A percentile compares a stretch with the other conserved stretches of the same genome.
Conservation (phyloP, 2,888 invertebrate species). For the Arctia plantaginis region DNA sequence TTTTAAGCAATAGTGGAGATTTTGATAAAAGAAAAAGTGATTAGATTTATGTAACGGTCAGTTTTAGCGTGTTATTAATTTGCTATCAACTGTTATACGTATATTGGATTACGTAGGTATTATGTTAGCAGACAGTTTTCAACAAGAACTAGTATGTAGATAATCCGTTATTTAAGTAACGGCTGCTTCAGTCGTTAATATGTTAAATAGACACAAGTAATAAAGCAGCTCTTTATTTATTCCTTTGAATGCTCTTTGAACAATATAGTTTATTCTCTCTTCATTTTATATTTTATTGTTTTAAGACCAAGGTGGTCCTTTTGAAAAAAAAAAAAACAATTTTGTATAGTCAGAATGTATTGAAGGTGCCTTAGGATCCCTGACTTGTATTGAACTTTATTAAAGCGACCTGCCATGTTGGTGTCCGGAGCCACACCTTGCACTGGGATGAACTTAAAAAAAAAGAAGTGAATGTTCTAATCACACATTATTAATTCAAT, state of each 20-base stretch:
- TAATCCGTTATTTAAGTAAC: slow-evolving; percentile 13
- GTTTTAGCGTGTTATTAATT: slow-evolving; percentile 10
- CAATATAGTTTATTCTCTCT: not conserved
- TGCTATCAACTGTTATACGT: slow-evolving; percentile 3
- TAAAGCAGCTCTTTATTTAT: not conserved
- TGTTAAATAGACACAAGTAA: slow-evolving; percentile 1
- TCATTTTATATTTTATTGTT: not conserved
- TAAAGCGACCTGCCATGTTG: not conserved
- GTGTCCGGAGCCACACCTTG: not conserved
- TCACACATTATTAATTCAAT: not conserved
- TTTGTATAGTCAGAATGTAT: not conserved
- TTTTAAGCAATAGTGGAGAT: not conserved
- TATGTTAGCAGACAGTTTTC: not conserved
- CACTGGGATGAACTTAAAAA: not conserved
- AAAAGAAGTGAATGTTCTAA: not conserved
- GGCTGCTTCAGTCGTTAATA: slow-evolving; percentile 13
- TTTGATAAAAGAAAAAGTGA: not conserved
- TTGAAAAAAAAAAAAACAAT: not conserved
- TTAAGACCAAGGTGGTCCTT: not conserved
- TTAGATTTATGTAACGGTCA: slow-evolving; percentile 6
- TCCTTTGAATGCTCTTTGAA: not conserved
- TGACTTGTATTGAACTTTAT: not conserved
- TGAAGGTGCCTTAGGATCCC: not conserved
- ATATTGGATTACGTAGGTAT: slow-evolving; percentile 1
- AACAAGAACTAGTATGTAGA: not conserved